Percentiles rank a stretch among this genome's conserved stretches.
phyloP scores from a whole-genome alignment of 2,797 vertebrate species.

The Pampus argenteus region DNA sequence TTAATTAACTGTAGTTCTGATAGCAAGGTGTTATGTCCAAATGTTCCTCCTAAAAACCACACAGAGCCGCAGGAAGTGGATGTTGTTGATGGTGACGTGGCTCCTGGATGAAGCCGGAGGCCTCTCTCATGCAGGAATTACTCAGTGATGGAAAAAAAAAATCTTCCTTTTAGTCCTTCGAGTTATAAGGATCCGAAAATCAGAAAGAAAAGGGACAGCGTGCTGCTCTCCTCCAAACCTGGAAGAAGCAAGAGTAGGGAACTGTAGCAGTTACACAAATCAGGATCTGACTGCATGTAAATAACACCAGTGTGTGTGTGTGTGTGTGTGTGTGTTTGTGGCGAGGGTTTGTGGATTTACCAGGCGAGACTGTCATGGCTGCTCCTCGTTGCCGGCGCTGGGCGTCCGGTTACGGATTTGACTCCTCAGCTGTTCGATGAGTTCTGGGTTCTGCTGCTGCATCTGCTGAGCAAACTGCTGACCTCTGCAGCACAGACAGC shows the following conservation, averaged over 20 bases:
- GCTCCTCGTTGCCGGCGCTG: slow-evolving; percentile 93
- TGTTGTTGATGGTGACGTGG: slow-evolving; percentile 53
- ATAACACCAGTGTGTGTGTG: too few relatives aligned
- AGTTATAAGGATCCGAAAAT: slow-evolving; percentile 67
- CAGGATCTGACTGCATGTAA: too few relatives aligned
- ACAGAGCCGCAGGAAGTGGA: slow-evolving; percentile 45
- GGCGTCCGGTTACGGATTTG: slow-evolving; percentile 95
- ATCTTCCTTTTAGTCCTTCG: slow-evolving; percentile 67
- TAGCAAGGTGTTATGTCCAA: slow-evolving; percentile 35
- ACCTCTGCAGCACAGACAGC: slow-evolving; percentile 77
- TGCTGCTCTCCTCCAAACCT: slow-evolving; percentile 49
- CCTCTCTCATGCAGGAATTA: slow-evolving; percentile 73
- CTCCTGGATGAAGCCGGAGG: slow-evolving; percentile 52
- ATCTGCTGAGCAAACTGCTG: slow-evolving; percentile 99
- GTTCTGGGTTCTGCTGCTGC: slow-evolving; percentile 97
- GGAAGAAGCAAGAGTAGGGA: background rate
- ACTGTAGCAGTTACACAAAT: too few relatives aligned
- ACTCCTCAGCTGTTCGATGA: slow-evolving; percentile 95
- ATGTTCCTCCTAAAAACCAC: slow-evolving; percentile 47
- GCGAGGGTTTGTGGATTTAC: slow-evolving; percentile 31
- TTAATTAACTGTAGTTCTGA: slow-evolving; percentile 21
- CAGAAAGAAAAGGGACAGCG: slow-evolving; percentile 52
- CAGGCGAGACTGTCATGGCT: slow-evolving; percentile 80
- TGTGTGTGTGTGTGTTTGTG: too few relatives aligned
- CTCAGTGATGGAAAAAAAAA: slow-evolving; percentile 60